A percentile compares a stretch with the other conserved stretches of the same genome.
phyloP scores from a whole-genome alignment of 2,797 vertebrate genomes.

The Atherinosoma microstoma region DNA sequence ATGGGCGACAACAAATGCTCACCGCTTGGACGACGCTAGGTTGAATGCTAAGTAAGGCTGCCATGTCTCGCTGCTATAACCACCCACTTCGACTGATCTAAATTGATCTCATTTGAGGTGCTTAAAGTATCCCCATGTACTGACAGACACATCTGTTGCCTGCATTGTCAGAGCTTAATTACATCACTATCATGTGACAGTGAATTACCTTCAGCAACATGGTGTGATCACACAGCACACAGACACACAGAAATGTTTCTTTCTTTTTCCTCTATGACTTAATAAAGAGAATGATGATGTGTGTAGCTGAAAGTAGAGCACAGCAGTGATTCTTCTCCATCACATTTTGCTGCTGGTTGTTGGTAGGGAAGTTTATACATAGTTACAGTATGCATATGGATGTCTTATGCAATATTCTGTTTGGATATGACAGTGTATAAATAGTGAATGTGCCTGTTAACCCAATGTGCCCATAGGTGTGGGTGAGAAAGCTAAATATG shows the following conservation, averaged over 20 bases:
- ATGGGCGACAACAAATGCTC: conserved; percentile 2
- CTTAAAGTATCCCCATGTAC: conserved; percentile 28
- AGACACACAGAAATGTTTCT: neutral
- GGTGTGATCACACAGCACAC: neutral
- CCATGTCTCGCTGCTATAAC: conserved; percentile 40
- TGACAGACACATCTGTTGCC: conserved; percentile 34
- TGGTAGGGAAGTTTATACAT: conserved; percentile 26
- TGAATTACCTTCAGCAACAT: conserved; percentile 8
- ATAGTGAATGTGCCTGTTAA: conserved; percentile 15
- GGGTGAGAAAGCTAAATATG: neutral
- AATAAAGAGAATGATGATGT: conserved; percentile 1
- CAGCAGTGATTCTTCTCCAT: neutral
- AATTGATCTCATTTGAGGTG: conserved; percentile 59
- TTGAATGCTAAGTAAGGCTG: conserved; percentile 45
- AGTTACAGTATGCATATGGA: conserved; percentile 16
- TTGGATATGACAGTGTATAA: conserved; percentile 8
- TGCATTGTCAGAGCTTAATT: conserved; percentile 48
- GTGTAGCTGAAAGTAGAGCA: conserved; percentile 7
- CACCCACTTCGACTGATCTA: conserved; percentile 44
- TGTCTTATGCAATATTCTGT: conserved; percentile 32
- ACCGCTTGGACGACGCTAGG: conserved; percentile 5
- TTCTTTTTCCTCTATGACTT: conserved; percentile 10
- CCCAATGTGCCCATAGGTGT: conserved; percentile 1
- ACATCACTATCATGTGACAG: conserved; percentile 31
- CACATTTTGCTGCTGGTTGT: conserved; percentile 15